Percentiles rank a stretch among this genome's conserved stretches.
phyloP scores from a whole-genome alignment of 2,888 invertebrate genomes.

The Cancer borealis region DNA sequence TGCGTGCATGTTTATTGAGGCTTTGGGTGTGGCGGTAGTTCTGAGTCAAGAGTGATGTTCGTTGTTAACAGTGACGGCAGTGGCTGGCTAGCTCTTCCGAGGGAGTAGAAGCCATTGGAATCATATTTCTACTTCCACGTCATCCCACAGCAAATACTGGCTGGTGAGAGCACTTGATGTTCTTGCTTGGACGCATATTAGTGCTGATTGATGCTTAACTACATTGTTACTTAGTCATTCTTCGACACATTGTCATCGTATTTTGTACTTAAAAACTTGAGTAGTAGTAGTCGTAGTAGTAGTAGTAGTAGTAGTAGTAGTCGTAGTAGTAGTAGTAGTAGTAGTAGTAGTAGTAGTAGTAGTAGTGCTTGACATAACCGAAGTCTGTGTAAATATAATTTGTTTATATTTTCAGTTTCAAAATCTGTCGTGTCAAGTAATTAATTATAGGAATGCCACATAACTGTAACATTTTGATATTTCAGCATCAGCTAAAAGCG shows the following conservation, averaged over 20 bases:
- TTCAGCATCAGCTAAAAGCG: too few relatives aligned
- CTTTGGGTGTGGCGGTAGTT: background rate
- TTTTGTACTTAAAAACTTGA: background rate
- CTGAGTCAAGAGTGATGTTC: background rate
- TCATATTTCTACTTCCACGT: background rate
- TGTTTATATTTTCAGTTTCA: too few relatives aligned
- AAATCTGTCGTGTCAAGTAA: too few relatives aligned
- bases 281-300: background rate
- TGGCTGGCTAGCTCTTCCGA: background rate
- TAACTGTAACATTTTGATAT: background rate
- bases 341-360: too few relatives aligned
- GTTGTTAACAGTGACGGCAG: background rate
- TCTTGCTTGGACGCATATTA: background rate
- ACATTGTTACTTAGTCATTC: background rate
- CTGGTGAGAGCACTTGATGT: background rate
- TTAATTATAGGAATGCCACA: background rate
- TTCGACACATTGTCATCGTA: background rate
- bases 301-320: background rate
- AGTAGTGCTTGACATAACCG: background rate
- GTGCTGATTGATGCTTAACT: background rate
- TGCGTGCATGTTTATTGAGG: background rate
- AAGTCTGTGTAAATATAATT: too few relatives aligned
- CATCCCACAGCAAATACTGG: background rate
- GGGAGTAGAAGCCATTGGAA: background rate
- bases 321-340: background rate